Percentiles rank a stretch among this genome's conserved stretches.
Conservation (phyloP, 2,888 invertebrate genomes). For the Oscheius sp. region DNA sequence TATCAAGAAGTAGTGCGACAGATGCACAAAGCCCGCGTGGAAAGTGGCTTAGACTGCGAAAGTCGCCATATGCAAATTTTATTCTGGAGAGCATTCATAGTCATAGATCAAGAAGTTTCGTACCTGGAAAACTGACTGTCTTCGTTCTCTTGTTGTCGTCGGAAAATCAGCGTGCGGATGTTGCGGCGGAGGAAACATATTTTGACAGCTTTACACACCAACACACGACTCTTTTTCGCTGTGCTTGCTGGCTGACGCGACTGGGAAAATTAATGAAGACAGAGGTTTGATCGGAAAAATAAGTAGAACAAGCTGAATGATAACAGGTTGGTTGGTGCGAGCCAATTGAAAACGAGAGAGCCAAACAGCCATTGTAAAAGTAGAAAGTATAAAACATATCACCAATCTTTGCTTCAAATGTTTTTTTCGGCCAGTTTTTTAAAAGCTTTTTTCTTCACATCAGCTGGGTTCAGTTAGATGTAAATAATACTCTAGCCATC, state of each 20-base stretch:
- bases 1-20: no score
- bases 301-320: no score
- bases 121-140: slow-evolving; percentile 19
- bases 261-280: slow-evolving; percentile 14
- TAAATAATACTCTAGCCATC: no score
- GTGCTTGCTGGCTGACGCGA: slow-evolving; percentile 14
- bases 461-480: no score
- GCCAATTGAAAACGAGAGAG: neutral
- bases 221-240: slow-evolving; percentile 6
- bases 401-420: no score
- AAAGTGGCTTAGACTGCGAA: slow-evolving; percentile 7
- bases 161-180: slow-evolving; percentile 5
- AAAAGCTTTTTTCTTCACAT: no score
- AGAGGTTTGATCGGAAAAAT: neutral
- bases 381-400: no score
- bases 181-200: slow-evolving; percentile 27
- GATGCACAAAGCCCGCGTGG: neutral
- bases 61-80: slow-evolving; percentile 14
- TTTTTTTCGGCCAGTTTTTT: no score
- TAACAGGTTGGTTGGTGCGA: neutral
- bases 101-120: neutral
- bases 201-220: slow-evolving; percentile 27
- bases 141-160: neutral
- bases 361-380: no score
- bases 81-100: neutral